Evolutionary conservation across 92 coral and sea anemone species (phyloP).

Genomic region (Muricea muricata): DNA sequence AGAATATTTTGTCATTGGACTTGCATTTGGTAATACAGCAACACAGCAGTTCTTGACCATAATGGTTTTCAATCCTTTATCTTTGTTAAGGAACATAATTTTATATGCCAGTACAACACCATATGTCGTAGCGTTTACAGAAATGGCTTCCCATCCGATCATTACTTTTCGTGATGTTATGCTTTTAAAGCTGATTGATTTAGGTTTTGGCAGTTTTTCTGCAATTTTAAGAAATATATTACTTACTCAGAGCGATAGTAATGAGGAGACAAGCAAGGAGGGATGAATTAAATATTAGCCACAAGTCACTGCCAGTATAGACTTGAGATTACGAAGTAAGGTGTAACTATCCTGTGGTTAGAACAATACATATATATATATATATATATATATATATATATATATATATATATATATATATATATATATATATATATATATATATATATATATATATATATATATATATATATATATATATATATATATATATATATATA

Average conservation of each 20-base stretch:
- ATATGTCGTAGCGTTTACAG: neutral
- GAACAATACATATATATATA: no score
- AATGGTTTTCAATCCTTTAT: neutral
- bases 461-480: no score
- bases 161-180: neutral
- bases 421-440: no score
- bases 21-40: neutral
- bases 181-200: neutral
- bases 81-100: neutral
- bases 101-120: neutral
- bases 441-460: no score
- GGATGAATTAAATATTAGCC: no score
- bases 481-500: no score
- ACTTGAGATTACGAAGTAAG: no score
- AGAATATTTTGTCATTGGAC: neutral
- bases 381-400: no score
- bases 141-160: neutral
- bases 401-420: no score
- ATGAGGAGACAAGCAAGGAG: no score
- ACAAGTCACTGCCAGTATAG: no score
- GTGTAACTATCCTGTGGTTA: no score
- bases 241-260: neutral
- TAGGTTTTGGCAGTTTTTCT: neutral
- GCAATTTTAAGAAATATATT: neutral
- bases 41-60: neutral